These are phyloP conservation scores for Choloepus didactylus DNA, from an alignment of 2,797 vertebrate genomes.

Conservation along the genomic window DNA sequence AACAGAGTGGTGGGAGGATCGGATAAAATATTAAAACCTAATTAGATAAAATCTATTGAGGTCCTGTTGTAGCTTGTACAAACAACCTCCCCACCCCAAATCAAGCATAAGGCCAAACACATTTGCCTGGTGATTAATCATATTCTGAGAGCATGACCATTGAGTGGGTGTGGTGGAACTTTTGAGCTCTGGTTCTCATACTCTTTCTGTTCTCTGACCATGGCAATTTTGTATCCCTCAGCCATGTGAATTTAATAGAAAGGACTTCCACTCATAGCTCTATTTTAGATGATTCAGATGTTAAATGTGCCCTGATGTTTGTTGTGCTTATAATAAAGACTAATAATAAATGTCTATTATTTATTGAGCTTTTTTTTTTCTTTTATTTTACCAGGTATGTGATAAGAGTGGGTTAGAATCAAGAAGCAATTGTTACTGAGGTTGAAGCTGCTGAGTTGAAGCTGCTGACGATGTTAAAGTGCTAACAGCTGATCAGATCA, in stretches of 20 bases:
- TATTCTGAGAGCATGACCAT: not conserved
- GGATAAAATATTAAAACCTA: not conserved
- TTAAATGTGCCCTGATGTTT: not conserved
- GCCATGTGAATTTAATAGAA: not conserved
- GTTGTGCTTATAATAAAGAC: not conserved
- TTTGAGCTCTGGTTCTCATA: not conserved
- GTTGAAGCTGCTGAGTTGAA: not conserved
- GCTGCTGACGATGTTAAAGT: not conserved
- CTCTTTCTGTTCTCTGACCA: not conserved
- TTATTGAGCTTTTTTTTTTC: not conserved
- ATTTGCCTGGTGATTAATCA: not conserved
- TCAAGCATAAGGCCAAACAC: not conserved
- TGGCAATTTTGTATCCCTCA: not conserved
- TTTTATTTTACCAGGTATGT: not conserved
- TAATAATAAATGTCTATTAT: not conserved
- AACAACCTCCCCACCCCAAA: not conserved
- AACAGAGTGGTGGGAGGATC: not conserved
- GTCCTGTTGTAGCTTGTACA: not conserved
- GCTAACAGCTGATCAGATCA: not conserved
- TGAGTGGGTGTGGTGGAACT: not conserved
- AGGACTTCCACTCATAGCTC: not conserved
- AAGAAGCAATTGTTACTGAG: not conserved
- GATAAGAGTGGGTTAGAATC: not conserved
- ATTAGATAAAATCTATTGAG: not conserved
- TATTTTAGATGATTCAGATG: slow-evolving; percentile 1